Evolutionary conservation across 2,113 vertebrate genomes (phyloP).

Genomic region (Onychorhynchus coronatus): DNA sequence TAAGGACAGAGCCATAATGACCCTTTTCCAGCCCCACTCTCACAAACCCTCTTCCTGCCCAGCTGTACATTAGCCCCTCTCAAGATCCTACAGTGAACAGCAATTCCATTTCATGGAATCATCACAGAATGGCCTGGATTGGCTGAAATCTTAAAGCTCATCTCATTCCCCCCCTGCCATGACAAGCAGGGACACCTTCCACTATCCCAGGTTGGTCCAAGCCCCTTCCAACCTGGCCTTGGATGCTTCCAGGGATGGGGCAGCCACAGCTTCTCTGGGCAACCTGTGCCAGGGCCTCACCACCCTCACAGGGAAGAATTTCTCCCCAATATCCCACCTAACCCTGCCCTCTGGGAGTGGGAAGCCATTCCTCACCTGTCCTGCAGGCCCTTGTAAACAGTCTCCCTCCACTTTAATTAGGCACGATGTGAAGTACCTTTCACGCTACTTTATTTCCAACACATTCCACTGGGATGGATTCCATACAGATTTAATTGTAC

Average conservation of each 20-base stretch:
- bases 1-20: background rate
- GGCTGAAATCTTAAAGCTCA: background rate
- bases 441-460: background rate
- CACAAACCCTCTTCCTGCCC: background rate
- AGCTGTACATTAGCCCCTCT: background rate
- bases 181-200: background rate
- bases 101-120: background rate
- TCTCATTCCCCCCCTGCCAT: background rate
- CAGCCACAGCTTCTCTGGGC: background rate
- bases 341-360: background rate
- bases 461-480: background rate
- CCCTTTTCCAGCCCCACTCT: background rate
- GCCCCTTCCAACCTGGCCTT: background rate
- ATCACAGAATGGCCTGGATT: background rate
- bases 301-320: background rate
- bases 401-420: background rate
- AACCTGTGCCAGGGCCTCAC: background rate
- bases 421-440: background rate
- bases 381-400: background rate
- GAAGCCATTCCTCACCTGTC: background rate
- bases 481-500: accelerated
- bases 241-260: background rate
- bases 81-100: background rate
- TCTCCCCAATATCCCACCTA: background rate
- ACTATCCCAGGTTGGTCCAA: background rate